Base-by-base conservation (phyloP, 2,113 vertebrate species). In the Talpa occidentalis region DNA sequence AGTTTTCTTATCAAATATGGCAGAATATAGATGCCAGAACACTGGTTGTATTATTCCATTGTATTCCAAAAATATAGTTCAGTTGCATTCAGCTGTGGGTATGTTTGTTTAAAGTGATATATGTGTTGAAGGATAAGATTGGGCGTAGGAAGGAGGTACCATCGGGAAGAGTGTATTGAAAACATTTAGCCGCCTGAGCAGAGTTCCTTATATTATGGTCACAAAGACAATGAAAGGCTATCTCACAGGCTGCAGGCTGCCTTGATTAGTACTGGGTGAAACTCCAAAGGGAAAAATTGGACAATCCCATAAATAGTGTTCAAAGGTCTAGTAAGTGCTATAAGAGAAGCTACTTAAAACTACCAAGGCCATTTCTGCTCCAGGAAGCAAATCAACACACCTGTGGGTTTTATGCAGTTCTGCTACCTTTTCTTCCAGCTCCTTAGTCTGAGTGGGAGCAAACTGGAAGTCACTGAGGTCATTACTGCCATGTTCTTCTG, bases 351-450 rank as follows among this genome's bases (percentile, higher is more conserved):
- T 19, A 72, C 8, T 30, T 64, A 28, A 56, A 42, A 60, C 26
- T 40, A 9, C 32, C 28, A 32, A 0, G 1, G 62, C 44, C n/a
- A 16, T 26, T 47, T 52, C 70, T 59, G 35, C 72, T 12, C 67
- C 37, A 44, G 21, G 12, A 24, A 52, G 54, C 42, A 80, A 16
- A 52, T 14, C 54, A 32, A 95, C 97, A 93, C 28, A 99, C 99
- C 99, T 99, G 98, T 99, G 99, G 88, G 99, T 99, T 98, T 99
- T 99, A 97, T 99, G 99, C 52, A 99, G 98, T 89, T 99, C 99
- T 83, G 99, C 97, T 97, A 99, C 99, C 95, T 99, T 99, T 95
- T 99, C 99, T 97, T 99, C 99, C 98, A 99, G 99, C 98, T 99
- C 99, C 97, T 98, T 99, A 79, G 99, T 99, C 96, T 99, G 99